Conservation (phyloP, 2,888 invertebrate genomes). For the Lobophora halterata region DNA sequence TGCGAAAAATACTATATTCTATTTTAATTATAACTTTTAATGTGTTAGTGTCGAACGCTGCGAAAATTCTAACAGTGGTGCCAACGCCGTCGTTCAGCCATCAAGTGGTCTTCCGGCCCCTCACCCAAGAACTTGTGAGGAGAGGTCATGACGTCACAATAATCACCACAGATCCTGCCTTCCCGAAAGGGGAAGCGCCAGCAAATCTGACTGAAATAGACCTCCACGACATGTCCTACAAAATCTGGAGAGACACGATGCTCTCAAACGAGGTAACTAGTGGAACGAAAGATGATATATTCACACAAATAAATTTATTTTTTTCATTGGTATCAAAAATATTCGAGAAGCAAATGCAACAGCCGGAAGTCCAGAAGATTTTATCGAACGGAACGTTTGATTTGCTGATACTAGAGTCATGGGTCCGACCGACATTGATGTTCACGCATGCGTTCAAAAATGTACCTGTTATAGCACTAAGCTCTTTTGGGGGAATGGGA, state of each 20-base stretch:
- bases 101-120: too few species aligned
- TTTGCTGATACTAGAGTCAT: slow-evolving; percentile 31
- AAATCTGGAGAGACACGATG: slow-evolving; percentile 28
- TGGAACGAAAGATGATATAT: slow-evolving; percentile 10
- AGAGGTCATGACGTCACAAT: too few species aligned
- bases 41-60: too few species aligned
- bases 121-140: too few species aligned
- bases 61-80: too few species aligned
- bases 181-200: too few species aligned
- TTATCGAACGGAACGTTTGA: slow-evolving; percentile 25
- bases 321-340: slow-evolving; percentile 11
- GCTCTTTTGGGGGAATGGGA: slow-evolving; percentile 19
- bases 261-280: slow-evolving; percentile 11
- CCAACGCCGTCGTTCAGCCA: too few species aligned
- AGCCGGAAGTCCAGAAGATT: slow-evolving; percentile 18
- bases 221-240: slow-evolving; percentile 40
- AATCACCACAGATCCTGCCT: too few species aligned
- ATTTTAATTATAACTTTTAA: too few species aligned
- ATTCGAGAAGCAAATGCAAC: slow-evolving; percentile 19
- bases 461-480: slow-evolving; percentile 29
- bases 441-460: slow-evolving; percentile 30
- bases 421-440: slow-evolving; percentile 24
- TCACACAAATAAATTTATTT: slow-evolving; percentile 11
- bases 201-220: slow-evolving; percentile 53
- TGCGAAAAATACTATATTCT: too few species aligned